Evolutionary conservation across 2,797 vertebrate genomes (phyloP), one percentile per base, ranked within the genome.

Genomic region (Melanotaenia nigrans): DNA sequence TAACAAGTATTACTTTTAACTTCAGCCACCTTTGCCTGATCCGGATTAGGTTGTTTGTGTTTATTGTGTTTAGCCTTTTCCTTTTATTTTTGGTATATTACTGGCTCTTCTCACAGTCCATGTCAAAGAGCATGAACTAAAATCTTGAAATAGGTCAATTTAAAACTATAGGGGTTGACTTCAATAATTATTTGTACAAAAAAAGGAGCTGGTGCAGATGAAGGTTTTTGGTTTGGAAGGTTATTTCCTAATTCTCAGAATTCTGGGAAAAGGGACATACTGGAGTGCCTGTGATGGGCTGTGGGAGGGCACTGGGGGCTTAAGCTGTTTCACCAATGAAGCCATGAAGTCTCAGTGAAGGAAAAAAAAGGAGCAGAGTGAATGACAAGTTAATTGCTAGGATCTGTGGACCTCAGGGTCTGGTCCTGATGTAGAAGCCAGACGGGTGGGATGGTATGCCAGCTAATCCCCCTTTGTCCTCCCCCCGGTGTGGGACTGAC

Each of bases 371-470:
- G 75, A 84, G 68, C 79, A 73, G 84, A 87, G 68, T 94, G 93
- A 95, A 89, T 94, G 94, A 95, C 93, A 93, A 89, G 90, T 91
- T 94, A 95, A 95, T 94, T 93, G 93, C 88, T 10, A 68, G 89
- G 90, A 93, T 92, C 85, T 87, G 80, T 86, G 82, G 85, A 89
- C 89, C 89, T 86, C 59, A 80, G 84, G 88, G 87, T 78, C 83
- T 81, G 81, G 90, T 92, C 87, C 83, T 90, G 92, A 92, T 92
- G 90, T 90, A 84, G 84, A 89, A 82, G 86, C 87, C 85, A 91
- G 85, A 90, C 86, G 68, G 81, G 63, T 72, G 84, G 87, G 88
- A 89, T 90, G 89, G 82, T 91, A 89, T 92, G 90, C 86, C 83
- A 71, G 84, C 84, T 94, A 94, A 95, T 95, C 93, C 91, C 61